Evolutionary conservation across 2,888 invertebrate species (phyloP), one percentile per base, ranked within the genome.

Genomic region (Yponomeuta sedellus): DNA sequence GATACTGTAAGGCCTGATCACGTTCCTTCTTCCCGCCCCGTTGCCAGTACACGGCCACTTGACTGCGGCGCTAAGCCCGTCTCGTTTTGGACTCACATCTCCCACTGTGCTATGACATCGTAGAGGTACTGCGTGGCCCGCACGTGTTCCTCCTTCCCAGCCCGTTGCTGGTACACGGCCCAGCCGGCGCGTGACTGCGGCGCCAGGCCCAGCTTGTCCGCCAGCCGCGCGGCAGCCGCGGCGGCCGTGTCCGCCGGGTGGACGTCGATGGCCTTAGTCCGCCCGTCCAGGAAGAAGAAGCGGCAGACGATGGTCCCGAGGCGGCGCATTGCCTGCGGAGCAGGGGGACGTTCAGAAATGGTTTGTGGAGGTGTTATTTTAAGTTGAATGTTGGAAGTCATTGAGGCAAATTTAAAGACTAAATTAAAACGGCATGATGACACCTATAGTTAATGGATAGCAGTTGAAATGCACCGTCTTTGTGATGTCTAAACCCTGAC

Each of bases 91-190:
- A 89, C 94, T 92, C 80, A 95, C 95, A 95, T 94, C 91, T 98
- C 98, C 98, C 98, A 98, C 16, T 96, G 96, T 0, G 98, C 97
- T 71, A 98, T 97, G 61, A 98, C 96, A 83, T 98, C 98, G 74
- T 98, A 97, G 0, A 98, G 88, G 80, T 97, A 98, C 81, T 98
- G 97, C 81, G 97, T 96, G 1, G 96, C 96, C 64, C 97, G 93
- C 25, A 98, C 97, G 76, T 98, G 97, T 75, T 98, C 96, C 81
- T 98, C 98, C 1, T 94, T 94, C 72, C 96, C 96, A 0, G 95
- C 95, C 6, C 97, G 92, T 76, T 96, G 96, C 85, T 98, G 96
- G 85, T 97, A 98, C 70, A 98, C 96, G 0, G 98, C 97, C 98
- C 98, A 98, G 66, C 98, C 98, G 71, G 98, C 97, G 20, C 97